Evolutionary conservation across 2,113 vertebrate species (phyloP).

Genomic region (Gavia stellata): DNA sequence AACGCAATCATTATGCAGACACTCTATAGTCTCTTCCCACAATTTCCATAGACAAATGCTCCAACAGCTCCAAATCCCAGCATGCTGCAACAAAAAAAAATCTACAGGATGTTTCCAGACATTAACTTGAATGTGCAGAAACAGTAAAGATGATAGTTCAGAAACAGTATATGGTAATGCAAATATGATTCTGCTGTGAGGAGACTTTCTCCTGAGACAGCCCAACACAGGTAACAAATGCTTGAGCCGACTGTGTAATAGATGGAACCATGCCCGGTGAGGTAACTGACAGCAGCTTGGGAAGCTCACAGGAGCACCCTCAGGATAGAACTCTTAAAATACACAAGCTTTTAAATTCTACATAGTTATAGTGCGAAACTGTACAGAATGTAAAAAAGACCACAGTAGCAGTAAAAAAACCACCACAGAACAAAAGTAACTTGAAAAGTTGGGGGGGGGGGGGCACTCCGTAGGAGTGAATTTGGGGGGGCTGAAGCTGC

Average conservation of each 20-base stretch:
- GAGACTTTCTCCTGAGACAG: not conserved
- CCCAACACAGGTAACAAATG: not conserved
- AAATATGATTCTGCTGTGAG: not conserved
- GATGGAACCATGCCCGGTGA: accelerated
- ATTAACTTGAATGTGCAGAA: not conserved
- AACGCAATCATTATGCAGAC: not conserved
- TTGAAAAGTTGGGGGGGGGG: not conserved
- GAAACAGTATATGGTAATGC: not conserved
- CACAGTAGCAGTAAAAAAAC: not conserved
- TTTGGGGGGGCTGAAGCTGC: not conserved
- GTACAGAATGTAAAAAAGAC: not conserved
- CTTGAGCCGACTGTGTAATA: accelerated
- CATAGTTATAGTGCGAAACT: no score
- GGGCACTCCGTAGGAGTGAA: not conserved
- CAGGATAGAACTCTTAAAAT: not conserved
- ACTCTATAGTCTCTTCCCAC: not conserved
- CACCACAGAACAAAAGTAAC: not conserved
- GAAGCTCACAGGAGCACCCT: not conserved
- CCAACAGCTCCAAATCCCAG: not conserved
- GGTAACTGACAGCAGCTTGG: not conserved
- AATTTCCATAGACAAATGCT: not conserved
- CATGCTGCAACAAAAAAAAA: not conserved
- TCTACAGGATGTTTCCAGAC: not conserved
- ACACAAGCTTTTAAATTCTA: not conserved
- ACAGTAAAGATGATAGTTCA: not conserved